These are phyloP conservation scores for Alces alces DNA, from an alignment of 2,113 vertebrate species.

Conservation along the genomic window DNA sequence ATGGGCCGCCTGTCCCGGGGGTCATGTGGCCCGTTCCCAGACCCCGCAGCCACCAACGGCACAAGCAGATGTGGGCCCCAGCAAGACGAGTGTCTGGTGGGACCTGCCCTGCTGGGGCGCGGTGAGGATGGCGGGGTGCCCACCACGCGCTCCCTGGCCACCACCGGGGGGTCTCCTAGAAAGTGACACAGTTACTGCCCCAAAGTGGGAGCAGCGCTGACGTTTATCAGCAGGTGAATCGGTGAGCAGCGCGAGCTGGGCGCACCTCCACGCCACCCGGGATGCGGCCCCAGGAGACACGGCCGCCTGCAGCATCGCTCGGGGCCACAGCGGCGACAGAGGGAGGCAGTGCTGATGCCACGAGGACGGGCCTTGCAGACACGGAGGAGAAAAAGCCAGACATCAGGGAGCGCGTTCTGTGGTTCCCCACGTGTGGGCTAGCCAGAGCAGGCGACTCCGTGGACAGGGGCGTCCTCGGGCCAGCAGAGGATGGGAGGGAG, in stretches of 20 bases:
- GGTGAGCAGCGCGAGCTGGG: neutral
- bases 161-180: neutral
- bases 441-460: neutral
- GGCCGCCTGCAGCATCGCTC: too few species aligned
- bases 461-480: neutral
- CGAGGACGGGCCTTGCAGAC: too few species aligned
- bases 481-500: neutral
- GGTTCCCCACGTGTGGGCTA: neutral
- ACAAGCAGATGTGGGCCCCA: neutral
- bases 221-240: neutral
- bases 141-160: neutral
- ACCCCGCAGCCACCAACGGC: too few species aligned
- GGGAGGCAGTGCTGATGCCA: too few species aligned
- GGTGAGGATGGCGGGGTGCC: neutral
- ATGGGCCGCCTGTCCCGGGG: too few species aligned
- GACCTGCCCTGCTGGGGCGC: neutral
- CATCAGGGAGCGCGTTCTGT: rapidly evolving
- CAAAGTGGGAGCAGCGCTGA: neutral
- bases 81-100: neutral
- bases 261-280: rapidly evolving
- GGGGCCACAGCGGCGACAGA: too few species aligned
- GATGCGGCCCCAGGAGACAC: rapidly evolving
- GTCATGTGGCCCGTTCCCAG: neutral
- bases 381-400: neutral
- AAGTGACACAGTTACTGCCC: neutral